Percentiles rank a stretch among this genome's conserved stretches.
Conservation (phyloP, 1,140 invertebrate genomes). For the Matsumurasca onukii region DNA sequence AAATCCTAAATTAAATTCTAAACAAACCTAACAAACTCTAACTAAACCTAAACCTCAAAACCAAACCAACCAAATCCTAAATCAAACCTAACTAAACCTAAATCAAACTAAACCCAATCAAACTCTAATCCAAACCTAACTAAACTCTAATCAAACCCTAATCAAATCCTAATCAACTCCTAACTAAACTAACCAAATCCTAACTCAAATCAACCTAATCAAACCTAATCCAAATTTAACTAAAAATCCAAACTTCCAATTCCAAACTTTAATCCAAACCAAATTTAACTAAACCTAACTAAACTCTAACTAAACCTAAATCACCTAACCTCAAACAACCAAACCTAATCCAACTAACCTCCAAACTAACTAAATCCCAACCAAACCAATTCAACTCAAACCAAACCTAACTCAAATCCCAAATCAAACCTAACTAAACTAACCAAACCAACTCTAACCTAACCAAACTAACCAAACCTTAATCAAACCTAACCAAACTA, state of each 20-base stretch:
- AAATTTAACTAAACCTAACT: not conserved
- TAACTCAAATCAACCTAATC: not conserved
- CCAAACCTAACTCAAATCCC: not conserved
- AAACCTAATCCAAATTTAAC: not conserved
- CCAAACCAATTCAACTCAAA: not conserved
- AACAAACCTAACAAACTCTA: slow-evolving; percentile 4
- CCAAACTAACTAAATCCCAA: not conserved
- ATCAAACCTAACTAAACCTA: not conserved
- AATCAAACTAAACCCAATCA: not conserved
- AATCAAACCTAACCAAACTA: slow-evolving; percentile 35
- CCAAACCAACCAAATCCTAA: not conserved
- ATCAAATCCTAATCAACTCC: not conserved
- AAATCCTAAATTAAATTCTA: slow-evolving; percentile 36
- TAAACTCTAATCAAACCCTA: not conserved
- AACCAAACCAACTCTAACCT: slow-evolving; percentile 28
- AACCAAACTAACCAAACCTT: slow-evolving; percentile 33
- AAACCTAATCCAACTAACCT: slow-evolving; percentile 14
- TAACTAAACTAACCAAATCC: not conserved
- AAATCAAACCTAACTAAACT: not conserved
- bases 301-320: not conserved
- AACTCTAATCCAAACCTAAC: not conserved
- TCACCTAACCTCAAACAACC: not conserved
- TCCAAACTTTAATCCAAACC: not conserved
- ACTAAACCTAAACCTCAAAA: not conserved
- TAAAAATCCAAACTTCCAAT: not conserved